A percentile compares a stretch with the other conserved stretches of the same genome.
Conservation (phyloP, 2,113 vertebrate genomes). For the Oreotrochilus melanogaster region DNA sequence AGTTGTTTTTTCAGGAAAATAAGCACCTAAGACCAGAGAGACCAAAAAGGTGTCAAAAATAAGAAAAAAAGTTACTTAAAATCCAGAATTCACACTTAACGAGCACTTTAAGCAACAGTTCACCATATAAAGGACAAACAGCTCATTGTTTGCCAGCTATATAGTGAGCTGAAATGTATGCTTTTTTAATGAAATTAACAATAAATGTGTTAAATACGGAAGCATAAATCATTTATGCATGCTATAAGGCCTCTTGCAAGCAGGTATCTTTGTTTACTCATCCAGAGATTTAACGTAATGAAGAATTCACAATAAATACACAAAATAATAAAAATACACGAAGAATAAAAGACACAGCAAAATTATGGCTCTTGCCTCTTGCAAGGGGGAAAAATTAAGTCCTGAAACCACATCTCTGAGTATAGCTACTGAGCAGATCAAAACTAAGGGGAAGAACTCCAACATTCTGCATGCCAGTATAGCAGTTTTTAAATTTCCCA, state of each 20-base stretch:
- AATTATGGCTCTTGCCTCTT: not conserved
- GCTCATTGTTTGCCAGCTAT: not conserved
- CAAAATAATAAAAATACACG: not conserved
- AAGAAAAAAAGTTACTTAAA: not conserved
- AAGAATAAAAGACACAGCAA: not conserved
- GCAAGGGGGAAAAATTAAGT: not conserved
- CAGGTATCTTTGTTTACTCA: not conserved
- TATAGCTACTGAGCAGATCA: not conserved
- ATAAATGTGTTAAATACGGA: not conserved
- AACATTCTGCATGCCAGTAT: not conserved
- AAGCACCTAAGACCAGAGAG: conserved; percentile 78
- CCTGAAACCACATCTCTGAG: not conserved
- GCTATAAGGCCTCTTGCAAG: not conserved
- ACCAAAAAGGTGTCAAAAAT: not conserved
- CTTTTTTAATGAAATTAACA: not conserved
- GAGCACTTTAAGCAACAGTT: not conserved
- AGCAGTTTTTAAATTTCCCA: not conserved
- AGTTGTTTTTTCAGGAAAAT: conserved; percentile 88
- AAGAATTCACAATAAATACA: not conserved
- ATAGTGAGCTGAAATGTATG: not conserved
- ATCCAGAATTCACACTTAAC: too few species aligned
- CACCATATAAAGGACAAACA: not conserved
- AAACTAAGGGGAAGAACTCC: not conserved
- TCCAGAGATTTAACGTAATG: not conserved
- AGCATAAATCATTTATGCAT: not conserved